phyloP scores from a whole-genome alignment of 2,888 invertebrate genomes.

The Brachyptera putata region DNA sequence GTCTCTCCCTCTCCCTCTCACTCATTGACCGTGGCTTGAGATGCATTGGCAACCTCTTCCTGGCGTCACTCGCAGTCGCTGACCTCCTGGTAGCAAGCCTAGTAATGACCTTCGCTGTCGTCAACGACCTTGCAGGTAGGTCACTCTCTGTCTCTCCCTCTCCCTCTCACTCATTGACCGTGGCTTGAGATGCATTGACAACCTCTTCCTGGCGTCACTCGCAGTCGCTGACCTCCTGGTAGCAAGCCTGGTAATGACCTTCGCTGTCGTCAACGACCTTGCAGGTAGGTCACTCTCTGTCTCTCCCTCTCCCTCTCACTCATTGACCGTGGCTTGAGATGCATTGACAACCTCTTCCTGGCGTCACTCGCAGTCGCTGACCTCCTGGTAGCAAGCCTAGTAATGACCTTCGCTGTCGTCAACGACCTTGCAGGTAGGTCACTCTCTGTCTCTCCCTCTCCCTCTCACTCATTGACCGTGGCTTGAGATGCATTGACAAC shows the following conservation, averaged over 20 bases:
- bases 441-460: too few relatives aligned
- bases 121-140: slow-evolving; percentile 82
- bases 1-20: too few relatives aligned
- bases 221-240: slow-evolving; percentile 98
- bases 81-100: slow-evolving; percentile 96
- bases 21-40: slow-evolving; percentile 88
- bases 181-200: slow-evolving; percentile 77
- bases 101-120: too few relatives aligned
- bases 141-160: neutral
- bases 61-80: slow-evolving; percentile 93
- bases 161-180: neutral
- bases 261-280: too few relatives aligned
- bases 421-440: neutral
- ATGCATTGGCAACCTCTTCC: slow-evolving; percentile 85
- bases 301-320: too few relatives aligned
- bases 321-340: too few relatives aligned
- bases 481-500: slow-evolving; percentile 82
- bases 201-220: slow-evolving; percentile 91
- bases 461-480: slow-evolving; percentile 92
- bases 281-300: too few relatives aligned
- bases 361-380: too few relatives aligned
- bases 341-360: too few relatives aligned
- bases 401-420: too few relatives aligned
- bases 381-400: too few relatives aligned
- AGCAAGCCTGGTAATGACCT: too few relatives aligned